Percentiles rank a stretch among this genome's conserved stretches.
Evolutionary conservation across 2,888 invertebrate genomes (phyloP).

Genomic region (Cheilosia variabilis): DNA sequence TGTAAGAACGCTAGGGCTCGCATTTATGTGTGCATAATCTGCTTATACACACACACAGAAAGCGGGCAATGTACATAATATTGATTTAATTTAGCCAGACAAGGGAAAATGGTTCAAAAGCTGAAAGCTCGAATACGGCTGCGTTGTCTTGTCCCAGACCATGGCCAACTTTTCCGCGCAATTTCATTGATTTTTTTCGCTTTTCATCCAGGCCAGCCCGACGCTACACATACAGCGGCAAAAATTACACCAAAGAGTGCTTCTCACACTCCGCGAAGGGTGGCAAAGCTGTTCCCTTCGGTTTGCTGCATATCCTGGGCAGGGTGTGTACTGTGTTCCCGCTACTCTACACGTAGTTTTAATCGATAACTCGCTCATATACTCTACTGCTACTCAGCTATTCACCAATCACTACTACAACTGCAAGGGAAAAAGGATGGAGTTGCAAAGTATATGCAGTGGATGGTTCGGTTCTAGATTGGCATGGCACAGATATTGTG

Average conservation of each 20-base stretch:
- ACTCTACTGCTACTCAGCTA: neutral
- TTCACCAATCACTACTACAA: slow-evolving; percentile 27
- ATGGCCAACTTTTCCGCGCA: slow-evolving; percentile 79
- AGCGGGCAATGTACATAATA: slow-evolving; percentile 19
- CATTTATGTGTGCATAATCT: neutral
- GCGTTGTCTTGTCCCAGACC: slow-evolving; percentile 78
- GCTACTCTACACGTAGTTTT: slow-evolving; percentile 42
- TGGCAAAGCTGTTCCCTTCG: slow-evolving; percentile 47
- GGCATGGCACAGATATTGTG: slow-evolving; percentile 74
- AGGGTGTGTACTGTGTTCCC: slow-evolving; percentile 44
- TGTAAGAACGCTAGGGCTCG: neutral
- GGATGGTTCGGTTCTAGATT: slow-evolving; percentile 49
- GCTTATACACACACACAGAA: slow-evolving; percentile 5
- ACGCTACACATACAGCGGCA: slow-evolving; percentile 66
- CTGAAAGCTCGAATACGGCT: slow-evolving; percentile 46
- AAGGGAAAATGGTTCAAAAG: slow-evolving; percentile 45
- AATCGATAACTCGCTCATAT: slow-evolving; percentile 57
- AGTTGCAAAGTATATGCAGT: slow-evolving; percentile 12
- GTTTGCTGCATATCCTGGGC: slow-evolving; percentile 60
- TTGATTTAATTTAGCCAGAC: slow-evolving; percentile 41
- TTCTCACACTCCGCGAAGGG: slow-evolving; percentile 23
- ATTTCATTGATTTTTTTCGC: slow-evolving; percentile 59
- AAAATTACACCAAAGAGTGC: neutral
- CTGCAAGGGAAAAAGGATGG: slow-evolving; percentile 2
- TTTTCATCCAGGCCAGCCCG: slow-evolving; percentile 60